Evolutionary conservation across 2,113 vertebrate species (phyloP).

Genomic region (Sebastes fasciatus): DNA sequence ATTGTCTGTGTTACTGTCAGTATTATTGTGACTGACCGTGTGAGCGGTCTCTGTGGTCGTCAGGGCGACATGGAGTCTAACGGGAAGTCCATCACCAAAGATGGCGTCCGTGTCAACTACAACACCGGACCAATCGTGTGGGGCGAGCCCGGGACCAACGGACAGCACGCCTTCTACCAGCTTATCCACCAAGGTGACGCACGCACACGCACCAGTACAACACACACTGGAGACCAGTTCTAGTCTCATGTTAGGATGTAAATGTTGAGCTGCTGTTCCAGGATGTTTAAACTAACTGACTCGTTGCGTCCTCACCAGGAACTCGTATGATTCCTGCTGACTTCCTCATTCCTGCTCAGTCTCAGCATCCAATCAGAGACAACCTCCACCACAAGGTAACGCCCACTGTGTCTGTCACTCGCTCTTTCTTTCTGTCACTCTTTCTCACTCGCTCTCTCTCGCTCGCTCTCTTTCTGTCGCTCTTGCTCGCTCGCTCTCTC

Average conservation of each 20-base stretch:
- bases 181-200: conserved; percentile 95
- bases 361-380: conserved; percentile 93
- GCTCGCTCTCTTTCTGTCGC: no score
- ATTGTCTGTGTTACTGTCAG: no score
- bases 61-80: conserved; percentile 99
- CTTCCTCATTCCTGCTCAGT: conserved; percentile 95
- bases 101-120: conserved; percentile 89
- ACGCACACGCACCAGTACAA: background rate
- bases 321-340: conserved; percentile 97
- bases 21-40: background rate
- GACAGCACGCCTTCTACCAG: conserved; percentile 98
- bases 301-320: conserved; percentile 78
- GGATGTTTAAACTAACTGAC: background rate
- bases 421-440: no score
- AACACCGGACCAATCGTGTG: conserved; percentile 96
- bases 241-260: no score
- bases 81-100: conserved; percentile 94
- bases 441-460: no score
- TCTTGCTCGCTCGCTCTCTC: no score
- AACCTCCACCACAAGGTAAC: conserved; percentile 94
- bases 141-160: conserved; percentile 98
- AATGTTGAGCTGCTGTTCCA: no score
- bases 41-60: background rate
- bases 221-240: no score
- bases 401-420: background rate